Evolutionary conservation across 2,797 vertebrate genomes (phyloP), one percentile per base, ranked within the genome.

Genomic region (Premnoplex brunnescens): DNA sequence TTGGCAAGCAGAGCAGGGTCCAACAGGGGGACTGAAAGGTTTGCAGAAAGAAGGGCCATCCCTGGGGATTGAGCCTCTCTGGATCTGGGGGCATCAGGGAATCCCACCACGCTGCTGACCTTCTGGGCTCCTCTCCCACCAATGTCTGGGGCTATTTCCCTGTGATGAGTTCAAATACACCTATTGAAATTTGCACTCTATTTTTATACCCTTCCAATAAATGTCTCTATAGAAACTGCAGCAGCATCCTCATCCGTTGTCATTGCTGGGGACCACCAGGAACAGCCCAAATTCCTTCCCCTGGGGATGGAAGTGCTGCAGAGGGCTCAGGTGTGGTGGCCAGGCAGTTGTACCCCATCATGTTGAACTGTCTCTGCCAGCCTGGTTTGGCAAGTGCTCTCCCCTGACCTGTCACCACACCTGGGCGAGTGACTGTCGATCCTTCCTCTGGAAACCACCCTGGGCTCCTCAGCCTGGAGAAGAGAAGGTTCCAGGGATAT

Each of bases 141-240:
- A 1, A 0, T 0, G 3, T 0, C 17, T 59, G 87, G 67, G 48
- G 34, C 39, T 34, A 1, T 64, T 36, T 74, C 37, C 52, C 52
- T 24, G 3, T 0, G 0, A 41, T 0, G 0, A n/a, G 46, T 73
- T 84, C 51, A 77, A 76, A 51, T 36, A 14, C 26, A 86, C 21
- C 74, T n/a, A 16, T 4, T 55, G 88, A 60, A 52, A 69, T 75
- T 78, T 73, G 56, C 80, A 59, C 63, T 94, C 66, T 48, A 8
- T 84, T 84, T 85, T 95, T 84, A 37, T 44, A 52, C 13, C 39
- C 66, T 81, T 44, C 63, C 83, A 97, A 94, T 95, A 95, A 96
- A 97, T 28, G 48, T 59, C 44, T 88, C 62, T 85, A 1, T 36
- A 80, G 89, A 83, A 92, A 37, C 51, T 2, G 1, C 1, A 4